Conservation (phyloP, 2,888 invertebrate genomes). For the Scrobipalpa atriplicella region DNA sequence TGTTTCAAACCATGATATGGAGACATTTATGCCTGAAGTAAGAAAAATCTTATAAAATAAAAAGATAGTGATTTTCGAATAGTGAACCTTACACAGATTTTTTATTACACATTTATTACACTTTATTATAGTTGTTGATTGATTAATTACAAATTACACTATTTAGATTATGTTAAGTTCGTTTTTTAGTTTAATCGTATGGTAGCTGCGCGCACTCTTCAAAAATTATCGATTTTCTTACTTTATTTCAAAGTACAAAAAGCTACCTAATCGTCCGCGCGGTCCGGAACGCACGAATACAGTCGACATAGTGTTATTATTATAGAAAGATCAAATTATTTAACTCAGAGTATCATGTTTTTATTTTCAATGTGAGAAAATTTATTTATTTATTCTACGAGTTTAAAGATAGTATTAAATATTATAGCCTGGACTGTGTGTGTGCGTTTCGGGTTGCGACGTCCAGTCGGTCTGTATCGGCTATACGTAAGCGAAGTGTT, state of each 20-base stretch:
- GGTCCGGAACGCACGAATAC: constrained; percentile 64
- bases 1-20: constrained; percentile 3
- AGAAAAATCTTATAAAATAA: constrained; percentile 15
- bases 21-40: neutral
- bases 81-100: constrained; percentile 6
- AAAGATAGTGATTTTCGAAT: neutral
- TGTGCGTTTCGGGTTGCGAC: constrained; percentile 35
- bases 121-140: constrained; percentile 65
- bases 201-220: constrained; percentile 72
- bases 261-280: constrained; percentile 58
- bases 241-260: constrained; percentile 80
- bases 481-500: constrained; percentile 8
- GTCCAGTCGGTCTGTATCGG: neutral
- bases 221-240: constrained; percentile 52
- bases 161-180: constrained; percentile 63
- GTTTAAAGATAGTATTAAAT: constrained; percentile 60
- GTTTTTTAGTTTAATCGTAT: constrained; percentile 68
- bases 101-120: constrained; percentile 37
- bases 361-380: constrained; percentile 68
- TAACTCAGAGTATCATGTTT: constrained; percentile 63
- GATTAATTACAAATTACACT: constrained; percentile 51
- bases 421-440: constrained; percentile 56
- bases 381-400: constrained; percentile 69
- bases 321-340: constrained; percentile 71
- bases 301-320: constrained; percentile 51